Evolutionary conservation across 2,888 invertebrate genomes (phyloP).

Genomic region (Epinotia brunnichana): DNA sequence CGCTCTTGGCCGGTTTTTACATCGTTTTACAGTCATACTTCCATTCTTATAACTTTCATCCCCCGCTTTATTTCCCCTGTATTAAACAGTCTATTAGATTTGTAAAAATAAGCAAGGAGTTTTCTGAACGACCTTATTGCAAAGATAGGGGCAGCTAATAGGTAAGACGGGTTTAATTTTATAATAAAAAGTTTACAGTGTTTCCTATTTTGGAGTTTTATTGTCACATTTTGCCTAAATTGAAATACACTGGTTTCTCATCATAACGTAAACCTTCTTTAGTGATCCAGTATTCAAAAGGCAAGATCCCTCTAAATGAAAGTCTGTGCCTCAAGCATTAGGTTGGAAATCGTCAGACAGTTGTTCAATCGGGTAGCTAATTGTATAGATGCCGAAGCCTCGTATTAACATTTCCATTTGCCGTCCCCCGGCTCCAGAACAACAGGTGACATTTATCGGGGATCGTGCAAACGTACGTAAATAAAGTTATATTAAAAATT

Average conservation of each 20-base stretch:
- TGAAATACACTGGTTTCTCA: neutral
- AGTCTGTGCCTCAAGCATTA: neutral
- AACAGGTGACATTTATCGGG: slow-evolving; percentile 24
- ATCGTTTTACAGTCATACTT: too few relatives aligned
- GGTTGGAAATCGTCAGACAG: neutral
- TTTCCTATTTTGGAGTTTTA: neutral
- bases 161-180: too few relatives aligned
- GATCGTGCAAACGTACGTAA: too few relatives aligned
- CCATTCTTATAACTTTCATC: too few relatives aligned
- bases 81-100: too few relatives aligned
- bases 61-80: too few relatives aligned
- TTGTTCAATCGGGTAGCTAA: neutral
- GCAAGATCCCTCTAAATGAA: neutral
- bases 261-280: neutral
- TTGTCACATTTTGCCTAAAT: neutral
- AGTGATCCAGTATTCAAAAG: neutral
- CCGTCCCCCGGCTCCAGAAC: neutral
- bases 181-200: neutral
- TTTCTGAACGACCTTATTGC: too few relatives aligned
- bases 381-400: slow-evolving; percentile 9
- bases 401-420: slow-evolving; percentile 23
- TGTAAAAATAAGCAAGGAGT: too few relatives aligned
- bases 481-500: too few relatives aligned
- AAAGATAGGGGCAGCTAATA: too few relatives aligned
- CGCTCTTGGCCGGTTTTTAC: too few relatives aligned